Base-by-base conservation (phyloP, 1,140 invertebrate genomes). In the Hesperophylax magnus region DNA sequence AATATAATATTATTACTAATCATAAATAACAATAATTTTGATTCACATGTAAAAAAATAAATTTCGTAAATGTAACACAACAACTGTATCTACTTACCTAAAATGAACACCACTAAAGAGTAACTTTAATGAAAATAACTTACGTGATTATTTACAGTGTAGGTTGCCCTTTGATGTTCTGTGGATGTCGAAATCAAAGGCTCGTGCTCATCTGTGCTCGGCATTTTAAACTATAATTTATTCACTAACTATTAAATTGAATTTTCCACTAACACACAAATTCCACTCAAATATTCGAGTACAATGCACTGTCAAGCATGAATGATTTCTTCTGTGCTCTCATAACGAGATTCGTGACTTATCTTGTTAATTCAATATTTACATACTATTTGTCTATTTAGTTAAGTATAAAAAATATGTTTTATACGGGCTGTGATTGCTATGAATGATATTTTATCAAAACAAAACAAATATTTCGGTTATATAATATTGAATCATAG, bases 191-290 rank as follows among this genome's bases (percentile, higher is more conserved):
- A 86, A 78, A 90, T 88, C 31, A 88, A 85, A 8, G 88, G 88
- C 78, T 89, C 88, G 39, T 89, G 88, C 69, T 88, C 88, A 79
- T 88, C 88, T 6, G 79, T 86, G 27, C 85, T 88, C n/a, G 88
- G 89, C 88, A 88, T 89, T 69, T 52, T n/a, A 78, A 53, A 47
- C 9, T 14, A 47, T 47, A 39, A 78, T 22, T 65, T 65, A 24
- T 60, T 65, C 61, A 78, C 17, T 47, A 52, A 63, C 75, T 34
- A 77, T 77, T 65, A 9, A 47, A 47, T 69, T 67, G 6, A 15
- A 54, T 31, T 27, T 34, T 47, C 39, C 56, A 61, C 75, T 63
- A 60, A 5, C 11, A 60, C 54, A 60, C 72, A 24, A 75, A 39
- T 69, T 39, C 65, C 27, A 31, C 31, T 47, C 3, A 0, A 47